phyloP scores from a whole-genome alignment of 2,797 vertebrate species.

The Peromyscus nudipes region DNA sequence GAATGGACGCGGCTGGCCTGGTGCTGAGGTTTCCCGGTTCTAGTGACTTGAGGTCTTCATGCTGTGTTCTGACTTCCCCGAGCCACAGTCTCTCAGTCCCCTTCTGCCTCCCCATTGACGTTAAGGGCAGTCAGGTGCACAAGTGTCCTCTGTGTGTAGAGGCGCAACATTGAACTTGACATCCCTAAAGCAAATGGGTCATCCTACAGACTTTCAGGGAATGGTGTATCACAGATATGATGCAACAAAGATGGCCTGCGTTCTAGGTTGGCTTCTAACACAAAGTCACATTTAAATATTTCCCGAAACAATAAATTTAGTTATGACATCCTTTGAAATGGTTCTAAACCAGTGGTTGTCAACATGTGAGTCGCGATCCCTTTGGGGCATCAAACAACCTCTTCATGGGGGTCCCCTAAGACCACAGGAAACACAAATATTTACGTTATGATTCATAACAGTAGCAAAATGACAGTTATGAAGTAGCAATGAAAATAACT shows the following conservation, averaged over 20 bases:
- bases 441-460: neutral
- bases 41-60: neutral
- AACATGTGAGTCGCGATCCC: neutral
- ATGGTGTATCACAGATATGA: neutral
- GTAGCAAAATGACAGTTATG: neutral
- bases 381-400: neutral
- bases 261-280: neutral
- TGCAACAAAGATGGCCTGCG: neutral
- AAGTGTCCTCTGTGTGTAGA: conserved; percentile 41
- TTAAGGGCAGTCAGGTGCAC: conserved; percentile 52
- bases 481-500: neutral
- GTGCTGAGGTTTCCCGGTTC: neutral
- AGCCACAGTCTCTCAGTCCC: neutral
- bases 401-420: neutral
- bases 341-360: neutral
- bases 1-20: neutral
- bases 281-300: conserved; percentile 25
- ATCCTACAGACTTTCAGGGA: conserved; percentile 17
- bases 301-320: neutral
- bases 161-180: neutral
- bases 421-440: neutral
- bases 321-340: neutral
- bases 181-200: neutral
- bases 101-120: neutral
- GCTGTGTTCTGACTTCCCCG: neutral